Conservation (phyloP, 1,140 invertebrate species). For the Drosophila gunungcola region DNA sequence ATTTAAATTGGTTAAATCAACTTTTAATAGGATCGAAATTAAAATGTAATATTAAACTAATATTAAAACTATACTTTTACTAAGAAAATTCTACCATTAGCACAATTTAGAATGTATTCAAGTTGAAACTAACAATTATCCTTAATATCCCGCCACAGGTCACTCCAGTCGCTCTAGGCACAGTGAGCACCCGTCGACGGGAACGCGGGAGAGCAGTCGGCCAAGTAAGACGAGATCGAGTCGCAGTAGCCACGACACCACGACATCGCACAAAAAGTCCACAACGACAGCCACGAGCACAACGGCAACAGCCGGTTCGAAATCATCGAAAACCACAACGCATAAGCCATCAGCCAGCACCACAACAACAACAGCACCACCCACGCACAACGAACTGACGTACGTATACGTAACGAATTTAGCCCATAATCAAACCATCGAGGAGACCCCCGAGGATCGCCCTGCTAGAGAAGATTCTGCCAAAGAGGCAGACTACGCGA, state of each 20-base stretch:
- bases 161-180: conserved; percentile 82
- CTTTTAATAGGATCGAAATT: too few species aligned
- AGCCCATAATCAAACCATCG: conserved; percentile 65
- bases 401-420: conserved; percentile 85
- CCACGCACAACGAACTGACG: conserved; percentile 77
- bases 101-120: too few species aligned
- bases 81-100: too few species aligned
- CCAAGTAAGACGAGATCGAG: conserved; percentile 59
- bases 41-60: too few species aligned
- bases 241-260: conserved; percentile 57
- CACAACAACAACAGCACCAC: conserved; percentile 38
- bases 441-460: conserved; percentile 11
- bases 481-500: conserved; percentile 56
- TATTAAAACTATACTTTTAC: too few species aligned
- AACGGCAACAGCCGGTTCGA: conserved; percentile 27
- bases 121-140: not conserved
- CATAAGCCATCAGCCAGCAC: conserved; percentile 48
- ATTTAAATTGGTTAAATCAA: too few species aligned
- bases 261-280: conserved; percentile 64
- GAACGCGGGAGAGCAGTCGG: conserved; percentile 39
- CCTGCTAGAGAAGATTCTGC: not conserved
- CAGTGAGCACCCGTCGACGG: conserved; percentile 55
- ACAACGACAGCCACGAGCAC: conserved; percentile 35
- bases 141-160: conserved; percentile 43
- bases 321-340: conserved; percentile 54